Conservation (phyloP, 2,888 invertebrate species). For the Mylabris sibirica region DNA sequence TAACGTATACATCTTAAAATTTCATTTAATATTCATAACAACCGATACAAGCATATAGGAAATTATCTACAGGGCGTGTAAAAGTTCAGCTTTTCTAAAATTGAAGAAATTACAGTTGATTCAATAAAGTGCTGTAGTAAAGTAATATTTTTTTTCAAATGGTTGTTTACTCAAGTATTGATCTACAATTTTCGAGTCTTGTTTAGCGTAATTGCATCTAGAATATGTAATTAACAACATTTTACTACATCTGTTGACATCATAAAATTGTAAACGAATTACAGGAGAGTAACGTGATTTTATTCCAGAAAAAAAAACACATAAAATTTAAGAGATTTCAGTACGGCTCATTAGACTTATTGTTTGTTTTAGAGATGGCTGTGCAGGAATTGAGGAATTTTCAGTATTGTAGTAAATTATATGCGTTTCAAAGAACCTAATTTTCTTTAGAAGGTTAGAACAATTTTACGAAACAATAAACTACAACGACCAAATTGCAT, state of each 20-base stretch:
- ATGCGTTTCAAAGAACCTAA: no score
- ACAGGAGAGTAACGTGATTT: neutral
- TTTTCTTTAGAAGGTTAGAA: no score
- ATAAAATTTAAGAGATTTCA: neutral
- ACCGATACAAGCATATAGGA: neutral
- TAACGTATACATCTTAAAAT: neutral
- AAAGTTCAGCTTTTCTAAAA: neutral
- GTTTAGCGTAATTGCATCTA: neutral
- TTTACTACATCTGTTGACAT: neutral
- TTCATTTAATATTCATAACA: conserved; percentile 2
- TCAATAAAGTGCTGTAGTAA: neutral
- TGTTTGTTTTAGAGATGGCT: no score
- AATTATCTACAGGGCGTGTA: neutral
- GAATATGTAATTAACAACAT: neutral
- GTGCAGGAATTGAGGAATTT: no score
- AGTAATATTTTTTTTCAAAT: no score
- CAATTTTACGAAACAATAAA: no score
- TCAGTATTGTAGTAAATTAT: no score
- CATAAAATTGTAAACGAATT: neutral
- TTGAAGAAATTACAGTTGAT: neutral
- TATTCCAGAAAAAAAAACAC: neutral
- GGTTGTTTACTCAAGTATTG: no score
- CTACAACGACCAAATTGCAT: no score
- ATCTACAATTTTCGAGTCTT: no score
- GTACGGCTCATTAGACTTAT: neutral